Evolutionary conservation across 1,140 invertebrate genomes (phyloP).

Genomic region (Drosophila eugracilis): DNA sequence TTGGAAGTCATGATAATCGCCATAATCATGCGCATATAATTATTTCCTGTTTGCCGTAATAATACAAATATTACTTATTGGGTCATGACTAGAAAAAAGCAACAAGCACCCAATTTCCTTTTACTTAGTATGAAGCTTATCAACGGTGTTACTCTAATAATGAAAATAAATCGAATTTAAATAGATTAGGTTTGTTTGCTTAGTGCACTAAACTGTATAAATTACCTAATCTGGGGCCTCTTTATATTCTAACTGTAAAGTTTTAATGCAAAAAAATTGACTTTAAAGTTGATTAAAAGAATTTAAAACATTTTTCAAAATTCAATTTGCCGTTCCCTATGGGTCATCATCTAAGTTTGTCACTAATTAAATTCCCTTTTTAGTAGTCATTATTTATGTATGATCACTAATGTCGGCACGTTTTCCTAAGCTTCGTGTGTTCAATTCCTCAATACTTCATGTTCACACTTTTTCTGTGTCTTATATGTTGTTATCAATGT

Average conservation of each 20-base stretch:
- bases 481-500: slow-evolving; percentile 25
- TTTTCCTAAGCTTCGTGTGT: slow-evolving; percentile 14
- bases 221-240: not conserved
- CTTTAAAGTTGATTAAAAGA: not conserved
- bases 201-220: not conserved
- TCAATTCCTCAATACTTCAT: slow-evolving; percentile 9
- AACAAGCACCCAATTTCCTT: not conserved
- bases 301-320: not conserved
- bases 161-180: slow-evolving; percentile 1
- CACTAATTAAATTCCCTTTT: not conserved
- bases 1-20: slow-evolving; percentile 15
- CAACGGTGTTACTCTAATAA: not conserved
- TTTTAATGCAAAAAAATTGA: not conserved
- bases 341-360: not conserved
- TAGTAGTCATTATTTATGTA: slow-evolving; percentile 25
- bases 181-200: not conserved
- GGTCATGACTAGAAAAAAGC: slow-evolving; percentile 6
- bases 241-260: not conserved
- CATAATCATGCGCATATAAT: slow-evolving; percentile 23
- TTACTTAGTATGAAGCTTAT: not conserved
- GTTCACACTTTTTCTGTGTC: slow-evolving; percentile 1
- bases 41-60: slow-evolving; percentile 26
- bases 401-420: slow-evolving; percentile 7
- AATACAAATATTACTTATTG: slow-evolving; percentile 23
- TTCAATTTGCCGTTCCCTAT: not conserved